A percentile compares a stretch with the other conserved stretches of the same genome.
Conservation (phyloP, 2,888 invertebrate species). For the Monoplex corrugatus region DNA sequence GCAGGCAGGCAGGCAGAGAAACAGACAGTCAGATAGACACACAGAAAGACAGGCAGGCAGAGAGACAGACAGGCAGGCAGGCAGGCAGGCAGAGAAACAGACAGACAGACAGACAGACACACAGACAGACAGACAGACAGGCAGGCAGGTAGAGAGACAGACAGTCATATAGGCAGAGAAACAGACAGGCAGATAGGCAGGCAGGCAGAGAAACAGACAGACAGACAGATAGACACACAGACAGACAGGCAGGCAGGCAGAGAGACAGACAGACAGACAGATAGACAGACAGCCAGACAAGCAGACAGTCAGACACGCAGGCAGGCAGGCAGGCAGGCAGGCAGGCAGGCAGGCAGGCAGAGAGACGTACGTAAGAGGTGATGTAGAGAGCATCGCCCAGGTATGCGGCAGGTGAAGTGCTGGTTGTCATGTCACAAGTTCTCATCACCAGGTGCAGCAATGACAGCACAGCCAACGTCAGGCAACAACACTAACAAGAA, state of each 20-base stretch:
- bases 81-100: not conserved
- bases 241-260: too few species aligned
- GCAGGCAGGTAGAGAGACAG: too few species aligned
- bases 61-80: not conserved
- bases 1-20: not conserved
- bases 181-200: too few species aligned
- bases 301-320: not conserved
- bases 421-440: not conserved
- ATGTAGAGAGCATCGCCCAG: slow-evolving; percentile 9
- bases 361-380: not conserved
- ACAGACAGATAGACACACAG: too few species aligned
- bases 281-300: too few species aligned
- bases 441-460: not conserved
- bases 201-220: too few species aligned
- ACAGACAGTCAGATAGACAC: not conserved
- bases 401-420: not conserved
- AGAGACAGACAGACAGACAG: too few species aligned
- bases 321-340: not conserved
- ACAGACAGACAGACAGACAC: not conserved
- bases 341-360: not conserved
- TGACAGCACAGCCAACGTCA: not conserved
- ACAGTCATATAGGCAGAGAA: too few species aligned
- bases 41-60: not conserved
- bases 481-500: not conserved
- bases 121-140: not conserved